These are phyloP conservation scores for Neopipo cinnamomea DNA, from an alignment of 2,113 vertebrate species.

Conservation along the genomic window DNA sequence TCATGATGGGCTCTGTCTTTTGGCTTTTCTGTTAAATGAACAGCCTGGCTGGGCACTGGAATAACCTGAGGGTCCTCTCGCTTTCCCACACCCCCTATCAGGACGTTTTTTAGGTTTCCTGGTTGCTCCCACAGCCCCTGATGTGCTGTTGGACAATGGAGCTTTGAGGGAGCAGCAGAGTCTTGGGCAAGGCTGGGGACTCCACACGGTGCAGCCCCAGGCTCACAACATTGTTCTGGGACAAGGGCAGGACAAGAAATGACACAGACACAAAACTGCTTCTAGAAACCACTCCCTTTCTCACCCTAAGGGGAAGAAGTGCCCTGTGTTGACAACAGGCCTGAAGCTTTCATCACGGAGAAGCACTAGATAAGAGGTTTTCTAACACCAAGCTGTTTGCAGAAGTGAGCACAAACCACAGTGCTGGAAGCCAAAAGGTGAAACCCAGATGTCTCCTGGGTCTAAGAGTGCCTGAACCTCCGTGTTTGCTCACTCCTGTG, in stretches of 20 bases:
- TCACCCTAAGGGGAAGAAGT: neutral
- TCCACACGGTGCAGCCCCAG: accelerated
- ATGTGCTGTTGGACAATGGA: neutral
- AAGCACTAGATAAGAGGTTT: neutral
- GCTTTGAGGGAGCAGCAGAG: neutral
- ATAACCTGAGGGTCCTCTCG: neutral
- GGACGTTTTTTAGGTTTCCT: neutral
- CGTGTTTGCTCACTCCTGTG: neutral
- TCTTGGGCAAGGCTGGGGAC: neutral
- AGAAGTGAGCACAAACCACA: neutral
- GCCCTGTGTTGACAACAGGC: neutral
- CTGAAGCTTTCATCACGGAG: neutral
- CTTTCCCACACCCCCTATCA: neutral
- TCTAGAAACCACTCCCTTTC: neutral
- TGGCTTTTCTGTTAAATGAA: neutral
- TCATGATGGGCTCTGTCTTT: neutral
- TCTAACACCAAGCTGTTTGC: neutral
- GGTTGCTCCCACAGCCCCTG: accelerated
- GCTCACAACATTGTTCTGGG: neutral
- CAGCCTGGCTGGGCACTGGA: neutral
- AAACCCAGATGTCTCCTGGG: neutral
- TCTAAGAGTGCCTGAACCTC: neutral
- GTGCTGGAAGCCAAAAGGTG: neutral
- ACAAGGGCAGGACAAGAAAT: neutral
- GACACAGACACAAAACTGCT: neutral